Base-by-base conservation (phyloP, 2,113 vertebrate species). In the Ivindomyrus marchei region DNA sequence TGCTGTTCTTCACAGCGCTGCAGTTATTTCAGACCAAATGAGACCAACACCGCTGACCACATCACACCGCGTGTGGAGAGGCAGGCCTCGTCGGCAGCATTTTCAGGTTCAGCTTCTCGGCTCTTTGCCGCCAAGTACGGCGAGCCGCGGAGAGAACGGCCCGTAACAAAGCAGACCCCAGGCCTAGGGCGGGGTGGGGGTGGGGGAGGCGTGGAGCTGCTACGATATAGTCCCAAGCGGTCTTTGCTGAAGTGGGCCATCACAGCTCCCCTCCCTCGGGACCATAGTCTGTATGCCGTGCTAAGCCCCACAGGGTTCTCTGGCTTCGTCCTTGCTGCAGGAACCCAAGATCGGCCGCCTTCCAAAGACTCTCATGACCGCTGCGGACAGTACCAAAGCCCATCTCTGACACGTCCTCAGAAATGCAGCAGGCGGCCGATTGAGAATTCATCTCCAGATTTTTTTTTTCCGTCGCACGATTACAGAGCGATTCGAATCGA, bases 371-470 rank as follows among this genome's bases (percentile, higher is more conserved):
- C 36, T 50, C 31, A 4, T 84, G 88, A 45, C 3, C 39, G 5
- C 36, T 88, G 10, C 2, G 24, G 49, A 36, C 21, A 21, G 31
- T 24, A 56, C 39, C 93, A 92, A 93, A 92, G 92, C 7, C n/a
- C n/a, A 21, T 31, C 0, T 95, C 92, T 91, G 92, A 93, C 92
- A 93, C 92, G 94, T 93, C 92, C 94, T 92, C 89, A 89, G 93
- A 94, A 92, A 92, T 93, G 92, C 94, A 93, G 89, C 91, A 93
- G 93, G 94, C 95, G 94, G 95, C 93, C 94, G 93, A 91, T 93
- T 95, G 95, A 95, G 94, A 95, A 95, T 95, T 95, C 95, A 95
- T 94, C 95, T 95, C 94, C 93, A 92, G 93, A 91, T 93, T 94
- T 94, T 95, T 95, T 94, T 94, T 96, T 95, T 94, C 93, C 94